Evolutionary conservation across 2,888 invertebrate species (phyloP).

Genomic region (Aleiodes alternator): DNA sequence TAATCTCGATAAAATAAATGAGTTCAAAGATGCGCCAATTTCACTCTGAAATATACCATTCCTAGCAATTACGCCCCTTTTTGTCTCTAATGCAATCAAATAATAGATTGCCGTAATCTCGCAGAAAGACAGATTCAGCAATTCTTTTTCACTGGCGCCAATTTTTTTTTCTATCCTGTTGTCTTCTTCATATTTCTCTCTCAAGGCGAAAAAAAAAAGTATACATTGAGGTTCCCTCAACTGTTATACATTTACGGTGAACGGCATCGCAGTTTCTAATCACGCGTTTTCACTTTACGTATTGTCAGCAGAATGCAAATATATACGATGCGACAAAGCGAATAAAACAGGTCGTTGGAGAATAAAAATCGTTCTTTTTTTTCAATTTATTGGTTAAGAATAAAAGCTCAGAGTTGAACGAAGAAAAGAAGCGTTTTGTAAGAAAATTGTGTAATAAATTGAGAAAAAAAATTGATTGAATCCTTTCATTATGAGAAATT

Average conservation of each 20-base stretch:
- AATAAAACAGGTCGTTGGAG: slow-evolving; percentile 4
- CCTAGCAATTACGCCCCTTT: too few species aligned
- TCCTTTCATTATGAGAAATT: too few species aligned
- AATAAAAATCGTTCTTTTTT: background rate
- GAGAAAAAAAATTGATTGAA: too few species aligned
- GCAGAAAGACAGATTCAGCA: too few species aligned
- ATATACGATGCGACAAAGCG: slow-evolving; percentile 2
- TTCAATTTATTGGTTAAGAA: background rate
- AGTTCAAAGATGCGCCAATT: too few species aligned
- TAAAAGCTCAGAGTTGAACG: background rate
- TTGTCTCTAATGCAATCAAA: too few species aligned
- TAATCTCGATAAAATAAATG: too few species aligned
- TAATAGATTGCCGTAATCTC: too few species aligned
- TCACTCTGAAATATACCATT: too few species aligned
- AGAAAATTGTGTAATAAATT: too few species aligned
- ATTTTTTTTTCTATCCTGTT: background rate
- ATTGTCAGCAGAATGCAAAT: slow-evolving; percentile 19
- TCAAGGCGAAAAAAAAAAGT: background rate
- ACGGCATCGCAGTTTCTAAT: slow-evolving; percentile 50
- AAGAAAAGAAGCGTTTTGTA: background rate
- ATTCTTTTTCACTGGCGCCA: background rate
- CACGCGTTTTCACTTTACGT: slow-evolving; percentile 24
- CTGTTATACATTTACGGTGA: slow-evolving; percentile 39
- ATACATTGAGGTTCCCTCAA: too few species aligned
- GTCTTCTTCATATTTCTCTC: slow-evolving; percentile 29